Evolutionary conservation across 2,888 invertebrate genomes (phyloP).

Genomic region (Myopa tessellatipennis): DNA sequence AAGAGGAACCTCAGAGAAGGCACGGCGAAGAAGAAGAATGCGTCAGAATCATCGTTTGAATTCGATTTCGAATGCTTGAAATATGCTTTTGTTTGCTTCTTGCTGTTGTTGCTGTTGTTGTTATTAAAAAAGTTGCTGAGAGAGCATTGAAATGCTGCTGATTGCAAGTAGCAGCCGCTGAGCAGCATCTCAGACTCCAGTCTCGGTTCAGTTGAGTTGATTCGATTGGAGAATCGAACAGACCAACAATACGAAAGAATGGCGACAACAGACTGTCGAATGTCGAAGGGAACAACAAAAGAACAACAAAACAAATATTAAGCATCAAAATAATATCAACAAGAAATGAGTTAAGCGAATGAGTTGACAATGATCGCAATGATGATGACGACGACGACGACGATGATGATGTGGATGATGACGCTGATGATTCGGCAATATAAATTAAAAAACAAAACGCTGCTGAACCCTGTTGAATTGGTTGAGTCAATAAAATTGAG

Average conservation of each 20-base stretch:
- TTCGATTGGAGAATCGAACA: constrained; percentile 25
- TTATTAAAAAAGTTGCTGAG: neutral
- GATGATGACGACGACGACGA: neutral
- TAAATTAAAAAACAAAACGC: neutral
- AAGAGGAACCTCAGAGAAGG: neutral
- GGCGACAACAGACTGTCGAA: constrained; percentile 26
- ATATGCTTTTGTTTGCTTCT: neutral
- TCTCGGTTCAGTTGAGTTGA: constrained; percentile 3
- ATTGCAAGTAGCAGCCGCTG: neutral
- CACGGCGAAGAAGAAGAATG: neutral
- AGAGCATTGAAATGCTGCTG: neutral
- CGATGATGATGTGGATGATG: neutral
- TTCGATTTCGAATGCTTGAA: constrained; percentile 7
- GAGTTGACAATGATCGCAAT: neutral
- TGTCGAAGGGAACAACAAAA: constrained; percentile 19
- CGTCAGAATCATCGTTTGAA: constrained; percentile 8
- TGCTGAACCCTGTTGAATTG: neutral
- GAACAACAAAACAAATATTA: constrained; percentile 17
- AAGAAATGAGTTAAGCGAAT: constrained; percentile 3
- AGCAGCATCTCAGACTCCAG: neutral
- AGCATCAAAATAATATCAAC: constrained; percentile 2
- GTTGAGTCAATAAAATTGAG: neutral
- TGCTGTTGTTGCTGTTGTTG: neutral
- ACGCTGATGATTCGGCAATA: constrained; percentile 28
- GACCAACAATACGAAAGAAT: neutral